Evolutionary conservation across 1,140 invertebrate species (phyloP).

Genomic region (Planococcus citri): DNA sequence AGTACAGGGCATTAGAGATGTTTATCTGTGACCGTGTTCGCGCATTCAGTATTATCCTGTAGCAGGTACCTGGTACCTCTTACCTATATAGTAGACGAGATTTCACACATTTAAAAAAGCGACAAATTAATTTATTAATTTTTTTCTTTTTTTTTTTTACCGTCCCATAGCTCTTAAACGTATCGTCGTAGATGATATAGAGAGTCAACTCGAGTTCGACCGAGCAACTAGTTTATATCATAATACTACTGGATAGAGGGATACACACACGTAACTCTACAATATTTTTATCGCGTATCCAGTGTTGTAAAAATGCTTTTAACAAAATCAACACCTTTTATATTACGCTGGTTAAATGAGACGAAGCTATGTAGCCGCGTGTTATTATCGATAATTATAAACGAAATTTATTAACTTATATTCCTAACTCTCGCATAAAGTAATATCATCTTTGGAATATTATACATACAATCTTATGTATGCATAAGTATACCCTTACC

Average conservation of each 20-base stretch:
- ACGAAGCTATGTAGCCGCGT: neutral
- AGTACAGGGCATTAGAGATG: too few relatives aligned
- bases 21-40: neutral
- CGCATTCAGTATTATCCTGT: too few relatives aligned
- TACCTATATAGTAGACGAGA: too few relatives aligned
- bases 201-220: neutral
- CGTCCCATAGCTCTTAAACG: neutral
- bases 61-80: too few relatives aligned
- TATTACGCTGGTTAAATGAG: neutral
- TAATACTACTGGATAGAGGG: neutral
- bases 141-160: neutral
- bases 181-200: too few relatives aligned
- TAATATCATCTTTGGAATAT: neutral
- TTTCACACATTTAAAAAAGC: neutral
- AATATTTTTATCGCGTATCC: neutral
- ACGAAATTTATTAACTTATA: neutral
- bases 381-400: neutral
- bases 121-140: constrained; percentile 5
- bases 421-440: neutral
- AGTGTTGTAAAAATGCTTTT: neutral
- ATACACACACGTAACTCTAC: neutral
- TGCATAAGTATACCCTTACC: too few relatives aligned
- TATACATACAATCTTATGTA: too few relatives aligned
- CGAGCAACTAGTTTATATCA: neutral
- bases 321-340: neutral